Base-by-base conservation (phyloP, 1,140 invertebrate genomes). In the Coenobita brevimanus region DNA sequence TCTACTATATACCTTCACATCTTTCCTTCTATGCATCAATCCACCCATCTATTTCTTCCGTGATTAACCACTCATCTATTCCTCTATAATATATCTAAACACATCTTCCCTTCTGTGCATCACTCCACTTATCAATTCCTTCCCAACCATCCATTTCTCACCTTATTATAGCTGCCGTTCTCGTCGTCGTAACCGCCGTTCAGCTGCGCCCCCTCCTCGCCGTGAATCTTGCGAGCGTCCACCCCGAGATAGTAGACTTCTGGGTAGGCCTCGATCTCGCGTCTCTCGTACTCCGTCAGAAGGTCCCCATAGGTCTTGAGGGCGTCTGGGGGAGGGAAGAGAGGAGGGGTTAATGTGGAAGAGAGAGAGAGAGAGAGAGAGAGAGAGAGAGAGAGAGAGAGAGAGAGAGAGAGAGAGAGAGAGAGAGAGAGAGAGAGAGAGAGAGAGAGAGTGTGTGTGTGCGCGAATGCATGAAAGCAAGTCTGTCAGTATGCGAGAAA, bases 151-250 rank as follows among this genome's bases (percentile, higher is more conserved):
- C n/a, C n/a, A n/a, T 13, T 43, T 2, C 91, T 93, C 93, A 97
- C 96, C 94, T 98, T 98, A 92, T 97, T 97, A 92, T 98, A 98
- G 92, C 96, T 97, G 91, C 97, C 97, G 92, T 97, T 97, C 86
- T 98, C 97, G 92, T 98, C 97, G 92, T 98, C 97, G 92, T 96
- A 98, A 43, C 97, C 97, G 89, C 95, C 95, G 85, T 92, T 93
- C 92, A 97, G 97, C 91, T 96, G 95, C 24, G 95, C 94, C 21
- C 95, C 95, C 88, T 96, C 95, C 90, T 96, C 95, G 15, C 96
- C 96, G 91, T 97, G 95, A 75, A 97, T 96, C 93, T 97, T 97
- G 91, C 94, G 95, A 3, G 97, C 95, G 69, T 97, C 95, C 89
- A 97, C 93, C 0, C 97, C 97, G 81, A 98, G 94, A 92, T 97